Conservation (phyloP, 2,888 invertebrate genomes). For the Cylloceria caligata region DNA sequence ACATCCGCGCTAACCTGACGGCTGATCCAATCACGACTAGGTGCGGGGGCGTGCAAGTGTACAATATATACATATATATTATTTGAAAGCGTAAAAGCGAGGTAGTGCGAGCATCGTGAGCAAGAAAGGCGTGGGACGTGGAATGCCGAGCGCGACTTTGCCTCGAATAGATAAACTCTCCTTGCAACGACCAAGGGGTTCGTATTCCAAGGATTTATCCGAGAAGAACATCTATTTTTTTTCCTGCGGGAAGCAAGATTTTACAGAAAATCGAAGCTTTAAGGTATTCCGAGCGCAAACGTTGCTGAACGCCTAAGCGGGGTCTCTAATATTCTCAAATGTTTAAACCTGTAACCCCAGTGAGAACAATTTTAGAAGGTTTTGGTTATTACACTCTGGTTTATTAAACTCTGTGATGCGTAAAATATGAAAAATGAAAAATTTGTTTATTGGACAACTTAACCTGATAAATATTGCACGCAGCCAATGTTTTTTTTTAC, state of each 20-base stretch:
- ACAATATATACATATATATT: background rate
- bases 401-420: too few relatives aligned
- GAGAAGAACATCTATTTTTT: constrained; percentile 26
- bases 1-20: constrained; percentile 69
- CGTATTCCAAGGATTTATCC: constrained; percentile 14
- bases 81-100: background rate
- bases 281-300: too few relatives aligned
- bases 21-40: constrained; percentile 67
- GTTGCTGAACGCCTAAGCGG: too few relatives aligned
- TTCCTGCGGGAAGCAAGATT: background rate
- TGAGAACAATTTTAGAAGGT: too few relatives aligned
- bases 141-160: constrained; percentile 8
- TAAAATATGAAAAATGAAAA: too few relatives aligned
- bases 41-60: constrained; percentile 2
- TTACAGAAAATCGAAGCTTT: background rate
- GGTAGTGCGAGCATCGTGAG: background rate
- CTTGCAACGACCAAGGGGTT: background rate
- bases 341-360: too few relatives aligned
- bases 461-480: too few relatives aligned
- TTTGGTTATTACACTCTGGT: too few relatives aligned
- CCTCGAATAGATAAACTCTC: constrained; percentile 11
- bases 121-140: background rate
- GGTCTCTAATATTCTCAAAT: too few relatives aligned
- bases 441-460: too few relatives aligned
- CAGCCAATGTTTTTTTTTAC: too few relatives aligned